Percentiles rank a stretch among this genome's conserved stretches.
These are phyloP conservation scores for Anneissia japonica DNA, from an alignment of 35 echinoderm and acorn worm genomes.

Conservation along the genomic window DNA sequence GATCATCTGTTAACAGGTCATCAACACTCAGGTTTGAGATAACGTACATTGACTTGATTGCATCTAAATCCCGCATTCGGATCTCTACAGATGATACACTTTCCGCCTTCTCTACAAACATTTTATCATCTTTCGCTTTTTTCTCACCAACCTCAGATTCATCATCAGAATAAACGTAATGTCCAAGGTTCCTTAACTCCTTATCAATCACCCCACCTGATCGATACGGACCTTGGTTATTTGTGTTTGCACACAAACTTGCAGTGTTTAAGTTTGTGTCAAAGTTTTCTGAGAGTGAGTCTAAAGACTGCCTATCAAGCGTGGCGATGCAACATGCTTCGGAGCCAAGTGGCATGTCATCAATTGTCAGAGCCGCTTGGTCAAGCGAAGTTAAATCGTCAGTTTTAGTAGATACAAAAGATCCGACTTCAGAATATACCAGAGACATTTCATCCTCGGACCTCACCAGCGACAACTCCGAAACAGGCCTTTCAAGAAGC, in stretches of 20 bases:
- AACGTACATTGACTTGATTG: constrained; percentile 91
- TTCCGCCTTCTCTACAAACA: constrained; percentile 20
- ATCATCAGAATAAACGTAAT: constrained; percentile 98
- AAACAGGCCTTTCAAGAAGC: constrained; percentile 79
- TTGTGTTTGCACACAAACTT: constrained; percentile 62
- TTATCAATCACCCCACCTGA: constrained; percentile 62
- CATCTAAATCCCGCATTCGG: constrained; percentile 69
- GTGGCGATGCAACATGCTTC: constrained; percentile 76
- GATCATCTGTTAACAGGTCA: constrained; percentile 64
- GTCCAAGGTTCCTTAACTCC: constrained; percentile 50
- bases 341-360: constrained; percentile 89
- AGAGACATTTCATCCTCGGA: constrained; percentile 86
- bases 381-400: constrained; percentile 68
- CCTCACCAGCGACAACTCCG: constrained; percentile 32
- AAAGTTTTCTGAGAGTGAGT: constrained; percentile 84
- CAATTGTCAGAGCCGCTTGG: constrained; percentile 62
- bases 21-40: constrained; percentile 81
- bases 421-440: constrained; percentile 84
- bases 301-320: constrained; percentile 68
- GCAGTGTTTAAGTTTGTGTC: constrained; percentile 62
- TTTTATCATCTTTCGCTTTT: constrained; percentile 21
- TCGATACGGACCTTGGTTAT: constrained; percentile 49
- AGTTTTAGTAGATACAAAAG: constrained; percentile 74
- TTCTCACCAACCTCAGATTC: constrained; percentile 77
- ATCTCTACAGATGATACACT: constrained; percentile 59